These are phyloP conservation scores for Clunio marinus DNA, from an alignment of 2,888 invertebrate species.

Conservation along the genomic window DNA sequence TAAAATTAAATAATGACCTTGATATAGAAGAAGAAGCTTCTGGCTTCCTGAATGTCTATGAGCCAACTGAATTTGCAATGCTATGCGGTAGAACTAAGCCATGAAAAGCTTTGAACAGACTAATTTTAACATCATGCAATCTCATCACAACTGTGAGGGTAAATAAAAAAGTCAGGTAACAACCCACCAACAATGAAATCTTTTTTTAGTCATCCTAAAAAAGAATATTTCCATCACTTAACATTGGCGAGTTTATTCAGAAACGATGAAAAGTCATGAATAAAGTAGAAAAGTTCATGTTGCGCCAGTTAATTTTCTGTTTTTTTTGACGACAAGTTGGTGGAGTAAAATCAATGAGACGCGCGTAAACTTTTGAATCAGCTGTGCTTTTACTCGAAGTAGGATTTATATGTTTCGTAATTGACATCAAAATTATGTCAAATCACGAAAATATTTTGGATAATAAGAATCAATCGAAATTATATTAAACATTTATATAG, in stretches of 20 bases:
- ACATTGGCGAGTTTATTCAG: not conserved
- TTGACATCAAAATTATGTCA: not conserved
- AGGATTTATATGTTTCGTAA: not conserved
- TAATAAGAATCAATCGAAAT: too few species aligned
- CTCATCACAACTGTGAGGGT: conserved; percentile 21
- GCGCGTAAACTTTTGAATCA: not conserved
- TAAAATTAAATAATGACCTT: too few species aligned
- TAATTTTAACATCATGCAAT: conserved; percentile 38
- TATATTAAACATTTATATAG: not conserved
- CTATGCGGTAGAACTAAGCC: conserved; percentile 4
- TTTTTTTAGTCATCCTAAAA: too few species aligned
- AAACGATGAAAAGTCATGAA: not conserved
- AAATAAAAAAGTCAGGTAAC: not conserved
- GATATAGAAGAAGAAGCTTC: conserved; percentile 4
- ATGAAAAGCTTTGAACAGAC: too few species aligned
- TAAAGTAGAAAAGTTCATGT: not conserved
- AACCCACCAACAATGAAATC: too few species aligned
- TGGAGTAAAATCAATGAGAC: too few species aligned
- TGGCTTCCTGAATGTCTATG: not conserved
- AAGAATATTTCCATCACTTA: too few species aligned
- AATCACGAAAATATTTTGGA: too few species aligned
- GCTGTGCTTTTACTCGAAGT: too few species aligned
- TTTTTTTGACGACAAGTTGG: too few species aligned
- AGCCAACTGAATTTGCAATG: conserved; percentile 4
- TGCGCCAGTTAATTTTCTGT: too few species aligned